These are phyloP conservation scores for Epicauta chinensis DNA, from an alignment of 1,140 invertebrate species.

Conservation along the genomic window DNA sequence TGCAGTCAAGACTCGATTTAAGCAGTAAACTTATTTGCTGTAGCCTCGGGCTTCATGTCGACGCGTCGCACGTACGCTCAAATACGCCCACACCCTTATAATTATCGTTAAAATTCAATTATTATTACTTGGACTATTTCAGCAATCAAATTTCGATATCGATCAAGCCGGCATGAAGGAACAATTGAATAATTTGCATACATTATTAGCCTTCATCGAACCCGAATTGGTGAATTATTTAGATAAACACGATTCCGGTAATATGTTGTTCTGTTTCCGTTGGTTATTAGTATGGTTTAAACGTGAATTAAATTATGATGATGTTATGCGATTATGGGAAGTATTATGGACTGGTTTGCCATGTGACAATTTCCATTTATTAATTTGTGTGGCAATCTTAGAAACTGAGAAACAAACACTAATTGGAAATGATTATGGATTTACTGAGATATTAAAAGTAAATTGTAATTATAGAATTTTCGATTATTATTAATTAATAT, in stretches of 20 bases:
- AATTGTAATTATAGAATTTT: slow-evolving; percentile 15
- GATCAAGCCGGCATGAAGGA: slow-evolving; percentile 96
- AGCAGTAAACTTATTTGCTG: too few species aligned
- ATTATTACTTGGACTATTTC: slow-evolving; percentile 25
- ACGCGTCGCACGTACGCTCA: too few species aligned
- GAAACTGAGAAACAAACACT: slow-evolving; percentile 79
- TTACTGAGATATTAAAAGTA: slow-evolving; percentile 95
- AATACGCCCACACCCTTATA: too few species aligned
- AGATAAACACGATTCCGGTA: slow-evolving; percentile 86
- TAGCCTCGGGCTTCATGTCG: too few species aligned
- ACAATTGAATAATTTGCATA: slow-evolving; percentile 80
- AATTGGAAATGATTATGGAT: slow-evolving; percentile 86
- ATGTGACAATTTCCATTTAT: slow-evolving; percentile 89
- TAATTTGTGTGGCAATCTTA: slow-evolving; percentile 86
- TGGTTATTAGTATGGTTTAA: slow-evolving; percentile 83
- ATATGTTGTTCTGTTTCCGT: slow-evolving; percentile 99
- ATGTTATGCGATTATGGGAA: slow-evolving; percentile 76
- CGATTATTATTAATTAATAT: background rate
- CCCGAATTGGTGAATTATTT: slow-evolving; percentile 82
- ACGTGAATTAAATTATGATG: slow-evolving; percentile 66
- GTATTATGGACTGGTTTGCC: slow-evolving; percentile 87
- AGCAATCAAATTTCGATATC: slow-evolving; percentile 94
- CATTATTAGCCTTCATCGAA: slow-evolving; percentile 73
- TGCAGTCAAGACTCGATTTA: too few species aligned
- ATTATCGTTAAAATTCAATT: too few species aligned